These are phyloP conservation scores for Melanitta fusca DNA, from an alignment of 2,797 vertebrate genomes.

Conservation along the genomic window DNA sequence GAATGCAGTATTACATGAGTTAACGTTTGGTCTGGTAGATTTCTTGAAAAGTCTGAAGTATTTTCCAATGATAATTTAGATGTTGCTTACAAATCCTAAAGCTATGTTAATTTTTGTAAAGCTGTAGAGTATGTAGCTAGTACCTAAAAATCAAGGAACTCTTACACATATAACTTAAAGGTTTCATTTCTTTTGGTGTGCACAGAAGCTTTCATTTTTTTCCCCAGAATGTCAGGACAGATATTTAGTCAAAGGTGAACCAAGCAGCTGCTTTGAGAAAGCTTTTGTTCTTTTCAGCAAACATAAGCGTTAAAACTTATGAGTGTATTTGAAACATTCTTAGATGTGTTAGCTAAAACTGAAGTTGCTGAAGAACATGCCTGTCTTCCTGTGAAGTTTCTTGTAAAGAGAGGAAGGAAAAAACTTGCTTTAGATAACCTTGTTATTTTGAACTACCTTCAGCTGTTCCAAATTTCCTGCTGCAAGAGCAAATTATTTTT, in stretches of 20 bases:
- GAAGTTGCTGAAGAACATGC: neutral
- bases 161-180: neutral
- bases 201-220: neutral
- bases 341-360: neutral
- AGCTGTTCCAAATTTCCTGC: constrained; percentile 37
- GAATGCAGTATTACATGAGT: neutral
- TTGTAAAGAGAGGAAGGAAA: constrained; percentile 14
- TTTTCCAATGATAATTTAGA: neutral
- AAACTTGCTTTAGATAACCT: neutral
- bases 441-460: constrained; percentile 37
- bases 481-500: constrained; percentile 18
- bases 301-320: neutral
- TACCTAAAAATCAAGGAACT: neutral
- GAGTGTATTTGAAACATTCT: neutral
- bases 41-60: neutral
- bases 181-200: neutral
- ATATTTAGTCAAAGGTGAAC: neutral
- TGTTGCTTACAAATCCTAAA: neutral
- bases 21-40: neutral
- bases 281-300: neutral
- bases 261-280: neutral
- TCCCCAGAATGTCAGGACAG: neutral
- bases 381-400: neutral
- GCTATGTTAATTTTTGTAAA: neutral
- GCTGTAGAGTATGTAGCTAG: neutral